Conservation (phyloP, 2,888 invertebrate genomes). For the Drosophila limbata region DNA sequence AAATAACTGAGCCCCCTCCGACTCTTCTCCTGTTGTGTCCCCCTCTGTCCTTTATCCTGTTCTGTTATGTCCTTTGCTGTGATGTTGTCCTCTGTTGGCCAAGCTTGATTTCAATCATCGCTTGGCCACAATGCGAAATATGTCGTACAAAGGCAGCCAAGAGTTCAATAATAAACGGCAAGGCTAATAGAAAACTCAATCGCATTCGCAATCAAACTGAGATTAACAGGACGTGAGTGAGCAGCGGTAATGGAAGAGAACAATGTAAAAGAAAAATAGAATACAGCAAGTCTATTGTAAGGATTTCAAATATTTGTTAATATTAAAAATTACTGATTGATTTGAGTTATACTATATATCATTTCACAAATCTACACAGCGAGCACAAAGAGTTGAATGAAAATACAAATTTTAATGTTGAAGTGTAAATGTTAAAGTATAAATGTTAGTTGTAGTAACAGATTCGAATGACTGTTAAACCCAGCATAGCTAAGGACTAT, state of each 20-base stretch:
- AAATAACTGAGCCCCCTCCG: neutral
- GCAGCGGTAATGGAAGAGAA: neutral
- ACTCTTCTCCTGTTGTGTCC: neutral
- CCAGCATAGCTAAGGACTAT: no score
- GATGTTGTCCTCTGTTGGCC: conserved; percentile 17
- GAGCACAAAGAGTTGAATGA: neutral
- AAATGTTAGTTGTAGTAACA: neutral
- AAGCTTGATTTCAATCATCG: conserved; percentile 50
- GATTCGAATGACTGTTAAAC: no score
- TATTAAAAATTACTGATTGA: neutral
- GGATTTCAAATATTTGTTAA: neutral
- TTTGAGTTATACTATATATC: neutral
- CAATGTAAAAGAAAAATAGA: neutral
- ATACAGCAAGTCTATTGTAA: neutral
- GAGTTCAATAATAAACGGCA: conserved; percentile 25
- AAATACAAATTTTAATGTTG: neutral
- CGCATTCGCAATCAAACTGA: conserved; percentile 16
- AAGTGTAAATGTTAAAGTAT: neutral
- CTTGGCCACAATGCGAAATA: conserved; percentile 37
- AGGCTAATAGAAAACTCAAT: conserved; percentile 29
- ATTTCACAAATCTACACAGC: neutral
- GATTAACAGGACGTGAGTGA: conserved; percentile 6
- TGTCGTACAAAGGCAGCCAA: conserved; percentile 17
- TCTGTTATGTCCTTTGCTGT: neutral
- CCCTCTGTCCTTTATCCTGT: neutral